Base-by-base conservation (phyloP, 2,888 invertebrate species). In the Raillietiella orientalis region DNA sequence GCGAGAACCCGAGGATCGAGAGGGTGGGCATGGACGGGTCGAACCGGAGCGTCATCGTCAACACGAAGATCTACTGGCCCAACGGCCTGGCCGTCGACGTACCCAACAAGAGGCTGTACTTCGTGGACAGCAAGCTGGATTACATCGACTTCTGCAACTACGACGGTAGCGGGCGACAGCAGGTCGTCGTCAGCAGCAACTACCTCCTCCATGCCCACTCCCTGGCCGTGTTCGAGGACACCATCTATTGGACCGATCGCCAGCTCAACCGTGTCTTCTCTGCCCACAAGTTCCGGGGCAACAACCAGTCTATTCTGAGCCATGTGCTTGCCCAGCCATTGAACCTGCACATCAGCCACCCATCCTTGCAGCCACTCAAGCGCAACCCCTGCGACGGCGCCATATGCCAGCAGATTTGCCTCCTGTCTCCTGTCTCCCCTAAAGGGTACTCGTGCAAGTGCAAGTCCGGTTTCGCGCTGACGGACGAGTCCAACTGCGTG, bases 71-170 rank as follows among this genome's bases (percentile, higher is more conserved):
- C 32, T 90, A 79, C 49, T 93, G 90, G 90, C 93, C 93, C 0
- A 93, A 90, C 42, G 90, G 90, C 1, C 50, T 96, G n/a, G 77
- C 93, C 0, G 49, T 96, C 3, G 96, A 96, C 41, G 71, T 77
- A 12, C 70, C 90, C 0, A 87, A 70, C 1, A 67, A 70, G 40
- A 52, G 90, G 25, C 65, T 96, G 0, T 96, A 96, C 48, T 96
- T 93, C 43, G 87, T 87, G 1, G 93, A 96, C 46, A 82, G 82
- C 1, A 82, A 90, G 41, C 49, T 96, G 17, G 93, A 93, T 44
- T 93, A 77, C 41, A 93, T 96, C 30, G 93, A 93, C 42, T 87
- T 82, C 42, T 90, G 87, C 41, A 69, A 79, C 40, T 96, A 96
- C 50, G 77, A 93, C 39, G 96, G 96, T 5, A 61, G 63, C 0